These are phyloP conservation scores for Rhabdomys dilectus DNA, from an alignment of 2,113 vertebrate species.

Conservation along the genomic window DNA sequence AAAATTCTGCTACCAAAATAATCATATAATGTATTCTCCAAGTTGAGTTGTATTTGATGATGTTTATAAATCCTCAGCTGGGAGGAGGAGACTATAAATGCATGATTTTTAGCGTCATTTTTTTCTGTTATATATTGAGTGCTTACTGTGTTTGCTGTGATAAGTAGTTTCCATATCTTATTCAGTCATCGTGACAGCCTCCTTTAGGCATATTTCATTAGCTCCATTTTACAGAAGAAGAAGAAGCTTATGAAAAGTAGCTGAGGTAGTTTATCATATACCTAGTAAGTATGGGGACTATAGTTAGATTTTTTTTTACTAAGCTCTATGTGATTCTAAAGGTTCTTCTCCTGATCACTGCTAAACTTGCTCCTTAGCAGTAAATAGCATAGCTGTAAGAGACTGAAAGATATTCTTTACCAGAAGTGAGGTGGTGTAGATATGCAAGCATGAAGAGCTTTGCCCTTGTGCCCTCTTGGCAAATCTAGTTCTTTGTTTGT, in stretches of 20 bases:
- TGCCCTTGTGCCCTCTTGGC: not conserved
- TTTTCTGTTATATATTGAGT: constrained; percentile 34
- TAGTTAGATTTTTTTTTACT: not conserved
- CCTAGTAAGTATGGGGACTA: not conserved
- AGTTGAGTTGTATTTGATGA: constrained; percentile 79
- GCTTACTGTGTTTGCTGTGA: constrained; percentile 42
- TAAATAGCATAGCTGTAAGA: not conserved
- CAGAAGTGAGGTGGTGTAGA: not conserved
- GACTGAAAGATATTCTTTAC: not conserved
- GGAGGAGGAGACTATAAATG: constrained; percentile 61
- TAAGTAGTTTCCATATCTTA: constrained; percentile 54
- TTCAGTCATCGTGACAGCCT: constrained; percentile 29
- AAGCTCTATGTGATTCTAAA: not conserved
- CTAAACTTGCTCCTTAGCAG: not conserved
- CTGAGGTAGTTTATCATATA: constrained; percentile 43
- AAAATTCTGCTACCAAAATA: constrained; percentile 76
- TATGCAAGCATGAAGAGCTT: not conserved
- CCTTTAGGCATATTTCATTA: not conserved
- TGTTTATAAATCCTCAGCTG: constrained; percentile 77
- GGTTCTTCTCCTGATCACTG: not conserved
- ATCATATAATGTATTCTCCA: constrained; percentile 77
- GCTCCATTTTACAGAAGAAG: constrained; percentile 46
- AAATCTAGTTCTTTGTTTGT: not conserved
- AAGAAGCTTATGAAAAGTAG: not conserved
- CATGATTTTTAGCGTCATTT: constrained; percentile 57